Percentiles rank a stretch among this genome's conserved stretches.
phyloP scores from a whole-genome alignment of 1,140 invertebrate species.

The Limonius californicus region DNA sequence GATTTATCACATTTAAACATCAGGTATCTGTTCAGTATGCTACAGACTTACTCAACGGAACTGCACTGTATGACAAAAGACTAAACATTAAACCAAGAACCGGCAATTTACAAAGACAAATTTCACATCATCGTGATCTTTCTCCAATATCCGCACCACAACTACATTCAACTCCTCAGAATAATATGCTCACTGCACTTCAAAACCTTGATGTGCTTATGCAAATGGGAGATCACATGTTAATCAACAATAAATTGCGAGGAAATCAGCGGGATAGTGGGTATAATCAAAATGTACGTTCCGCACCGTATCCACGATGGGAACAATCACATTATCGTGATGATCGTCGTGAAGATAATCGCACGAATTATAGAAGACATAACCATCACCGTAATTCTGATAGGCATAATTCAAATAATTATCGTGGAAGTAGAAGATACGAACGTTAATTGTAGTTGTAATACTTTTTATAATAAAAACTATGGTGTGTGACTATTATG shows the following conservation, averaged over 20 bases:
- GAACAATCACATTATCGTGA: not conserved
- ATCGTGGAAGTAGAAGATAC: too few species aligned
- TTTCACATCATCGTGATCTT: not conserved
- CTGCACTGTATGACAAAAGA: slow-evolving; percentile 10
- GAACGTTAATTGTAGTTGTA: too few species aligned
- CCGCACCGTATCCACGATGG: not conserved
- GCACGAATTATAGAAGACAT: not conserved
- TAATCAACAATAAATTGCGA: not conserved
- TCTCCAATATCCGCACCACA: not conserved
- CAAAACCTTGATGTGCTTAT: not conserved
- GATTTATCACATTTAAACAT: slow-evolving; percentile 73
- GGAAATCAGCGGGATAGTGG: not conserved
- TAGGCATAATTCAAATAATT: not conserved
- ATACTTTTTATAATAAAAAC: too few species aligned
- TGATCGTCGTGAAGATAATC: not conserved
- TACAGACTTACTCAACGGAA: slow-evolving; percentile 12
- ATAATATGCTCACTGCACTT: not conserved
- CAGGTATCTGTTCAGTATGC: slow-evolving; percentile 57
- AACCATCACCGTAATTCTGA: not conserved
- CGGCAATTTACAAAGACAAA: not conserved
- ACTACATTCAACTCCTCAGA: too few species aligned
- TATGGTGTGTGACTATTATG: too few species aligned
- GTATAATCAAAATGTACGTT: not conserved
- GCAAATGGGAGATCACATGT: not conserved
- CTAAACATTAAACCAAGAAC: slow-evolving; percentile 14